These are phyloP conservation scores for Palythoa caribaeorum DNA, from an alignment of 92 coral and sea anemone genomes.

Conservation along the genomic window DNA sequence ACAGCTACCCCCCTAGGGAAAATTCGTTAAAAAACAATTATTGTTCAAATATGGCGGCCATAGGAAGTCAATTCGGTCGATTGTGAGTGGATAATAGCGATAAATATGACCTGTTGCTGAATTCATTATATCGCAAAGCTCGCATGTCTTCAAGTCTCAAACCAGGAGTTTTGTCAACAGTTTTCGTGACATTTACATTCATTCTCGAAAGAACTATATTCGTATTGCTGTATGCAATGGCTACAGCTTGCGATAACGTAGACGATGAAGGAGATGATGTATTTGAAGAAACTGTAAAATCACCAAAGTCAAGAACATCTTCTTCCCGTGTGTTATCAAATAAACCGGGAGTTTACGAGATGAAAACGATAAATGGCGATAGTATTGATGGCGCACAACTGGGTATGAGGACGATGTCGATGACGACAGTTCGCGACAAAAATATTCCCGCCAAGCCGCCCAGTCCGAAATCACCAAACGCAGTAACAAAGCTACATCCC, in stretches of 20 bases:
- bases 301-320: constrained; percentile 18
- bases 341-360: constrained; percentile 47
- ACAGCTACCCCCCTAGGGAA: background rate
- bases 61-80: constrained; percentile 45
- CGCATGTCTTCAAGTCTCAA: constrained; percentile 42
- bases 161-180: constrained; percentile 28
- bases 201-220: constrained; percentile 21
- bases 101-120: constrained; percentile 55
- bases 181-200: background rate
- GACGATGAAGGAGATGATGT: constrained; percentile 32
- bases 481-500: constrained; percentile 60
- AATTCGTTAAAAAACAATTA: background rate
- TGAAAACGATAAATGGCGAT: constrained; percentile 39
- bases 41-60: constrained; percentile 50
- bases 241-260: constrained; percentile 25
- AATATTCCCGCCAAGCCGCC: constrained; percentile 49
- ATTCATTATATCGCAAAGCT: constrained; percentile 30
- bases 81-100: constrained; percentile 49
- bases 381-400: constrained; percentile 31
- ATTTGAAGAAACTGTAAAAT: constrained; percentile 4
- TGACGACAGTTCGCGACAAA: constrained; percentile 71
- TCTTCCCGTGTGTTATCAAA: constrained; percentile 28
- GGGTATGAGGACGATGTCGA: constrained; percentile 67
- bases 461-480: constrained; percentile 52
- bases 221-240: constrained; percentile 44